Percentiles rank a stretch among this genome's conserved stretches.
phyloP scores from a whole-genome alignment of 1,140 invertebrate genomes.

The Conus betulinus region DNA sequence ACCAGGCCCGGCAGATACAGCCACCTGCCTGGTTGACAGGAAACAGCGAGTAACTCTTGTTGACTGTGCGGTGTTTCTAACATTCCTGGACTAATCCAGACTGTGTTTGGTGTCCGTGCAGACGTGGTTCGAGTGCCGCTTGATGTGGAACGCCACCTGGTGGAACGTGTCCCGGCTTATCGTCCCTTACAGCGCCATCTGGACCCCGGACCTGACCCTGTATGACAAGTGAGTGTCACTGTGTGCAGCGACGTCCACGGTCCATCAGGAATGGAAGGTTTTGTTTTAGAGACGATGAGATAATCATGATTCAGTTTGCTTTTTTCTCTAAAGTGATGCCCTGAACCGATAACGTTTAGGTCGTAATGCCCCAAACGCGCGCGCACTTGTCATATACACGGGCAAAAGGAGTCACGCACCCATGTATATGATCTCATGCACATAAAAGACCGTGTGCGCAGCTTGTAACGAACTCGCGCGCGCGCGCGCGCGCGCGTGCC shows the following conservation, averaged over 20 bases:
- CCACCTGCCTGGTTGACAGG: too few species aligned
- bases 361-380: neutral
- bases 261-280: neutral
- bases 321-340: neutral
- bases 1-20: too few species aligned
- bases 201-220: conserved; percentile 91
- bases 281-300: neutral
- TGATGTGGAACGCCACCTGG: conserved; percentile 59
- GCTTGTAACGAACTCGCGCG: neutral
- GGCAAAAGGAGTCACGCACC: too few species aligned
- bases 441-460: neutral
- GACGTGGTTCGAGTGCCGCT: conserved; percentile 63
- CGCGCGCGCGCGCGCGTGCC: too few species aligned
- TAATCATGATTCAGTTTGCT: neutral
- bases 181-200: conserved; percentile 60
- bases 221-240: conserved; percentile 91
- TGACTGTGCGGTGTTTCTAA: neutral
- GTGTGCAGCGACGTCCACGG: too few species aligned
- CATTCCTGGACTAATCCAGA: neutral
- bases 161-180: conserved; percentile 50
- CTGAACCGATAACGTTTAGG: too few species aligned
- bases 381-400: neutral
- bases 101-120: conserved; percentile 22
- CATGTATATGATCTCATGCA: neutral
- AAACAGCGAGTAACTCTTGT: neutral